Evolutionary conservation across 2,113 vertebrate genomes (phyloP), one percentile per base, ranked within the genome.

Genomic region (rabbit (Oryctolagus cuniculus)): DNA sequence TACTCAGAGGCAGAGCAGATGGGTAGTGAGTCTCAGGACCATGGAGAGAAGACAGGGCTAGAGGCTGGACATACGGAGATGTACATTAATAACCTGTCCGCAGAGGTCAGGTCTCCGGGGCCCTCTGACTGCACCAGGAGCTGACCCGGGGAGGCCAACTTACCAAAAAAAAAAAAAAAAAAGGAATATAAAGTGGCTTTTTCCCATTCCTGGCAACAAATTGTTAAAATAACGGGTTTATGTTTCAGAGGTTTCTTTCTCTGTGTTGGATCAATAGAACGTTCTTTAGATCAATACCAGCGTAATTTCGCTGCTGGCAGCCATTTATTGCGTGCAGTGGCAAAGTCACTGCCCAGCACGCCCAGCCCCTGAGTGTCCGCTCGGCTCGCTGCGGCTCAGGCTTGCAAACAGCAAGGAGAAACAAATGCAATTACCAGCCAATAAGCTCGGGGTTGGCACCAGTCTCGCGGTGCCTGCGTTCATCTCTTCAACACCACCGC

Each of bases 261-360:
- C 97, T 89, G 90, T 90, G 95, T 98, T 97, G 96, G 97, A 98
- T 98, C 98, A 98, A 98, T 98, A 95, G 93, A 98, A 98, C 94
- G 96, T 96, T 98, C 97, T 98, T 97, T 91, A 97, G 98, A 97
- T 98, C 98, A 97, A 98, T 98, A 98, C 69, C 96, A 97, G 97
- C 97, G 96, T 97, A 98, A 98, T 98, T 98, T 97, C 1, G 0
- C 93, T 90, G 97, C 97, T 98, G 97, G 98, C 92, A 97, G 97
- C 90, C 96, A 83, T 97, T 98, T 97, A 96, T 82, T 97, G 96
- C 63, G 4, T 38, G 64, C 0, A 34, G 87, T 19, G 91, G 93
- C 86, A 83, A 75, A 91, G 95, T 80, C 95, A 77, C n/a, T 81
- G 79, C 89, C 44, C 1, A 53, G 96, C 36, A 36, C 72, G 91